These are phyloP conservation scores for Sylvietta virens DNA, from an alignment of 2,113 vertebrate species.

Conservation along the genomic window DNA sequence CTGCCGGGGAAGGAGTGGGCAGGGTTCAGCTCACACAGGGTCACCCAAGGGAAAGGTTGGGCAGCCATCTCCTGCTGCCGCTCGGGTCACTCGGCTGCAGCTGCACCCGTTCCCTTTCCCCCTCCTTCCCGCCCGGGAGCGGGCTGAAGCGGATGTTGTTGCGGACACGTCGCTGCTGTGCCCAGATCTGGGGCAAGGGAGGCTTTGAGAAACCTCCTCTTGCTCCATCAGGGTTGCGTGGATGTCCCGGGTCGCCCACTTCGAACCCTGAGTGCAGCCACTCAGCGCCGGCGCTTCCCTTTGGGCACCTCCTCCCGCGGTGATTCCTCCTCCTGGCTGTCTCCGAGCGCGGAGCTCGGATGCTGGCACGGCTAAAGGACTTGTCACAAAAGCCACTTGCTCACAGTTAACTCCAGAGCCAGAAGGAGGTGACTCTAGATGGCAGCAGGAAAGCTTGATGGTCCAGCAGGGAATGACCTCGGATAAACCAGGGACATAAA, in stretches of 20 bases:
- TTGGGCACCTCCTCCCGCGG: neutral
- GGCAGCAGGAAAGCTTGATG: neutral
- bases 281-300: neutral
- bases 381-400: neutral
- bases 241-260: neutral
- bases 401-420: neutral
- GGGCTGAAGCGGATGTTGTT: neutral
- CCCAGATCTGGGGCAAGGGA: conserved; percentile 15
- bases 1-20: neutral
- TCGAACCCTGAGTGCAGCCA: rapidly evolving
- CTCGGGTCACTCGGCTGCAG: neutral
- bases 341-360: rapidly evolving
- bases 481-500: neutral
- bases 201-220: conserved; percentile 29
- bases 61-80: neutral
- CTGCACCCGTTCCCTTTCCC: neutral
- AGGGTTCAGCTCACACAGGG: neutral
- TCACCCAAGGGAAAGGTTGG: neutral
- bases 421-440: neutral
- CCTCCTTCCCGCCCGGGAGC: neutral
- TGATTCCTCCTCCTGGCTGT: neutral
- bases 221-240: neutral
- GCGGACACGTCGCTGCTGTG: neutral
- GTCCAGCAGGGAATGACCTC: neutral
- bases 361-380: neutral